Evolutionary conservation across 1,140 invertebrate genomes (phyloP).

Genomic region (Adoxophyes honmai): DNA sequence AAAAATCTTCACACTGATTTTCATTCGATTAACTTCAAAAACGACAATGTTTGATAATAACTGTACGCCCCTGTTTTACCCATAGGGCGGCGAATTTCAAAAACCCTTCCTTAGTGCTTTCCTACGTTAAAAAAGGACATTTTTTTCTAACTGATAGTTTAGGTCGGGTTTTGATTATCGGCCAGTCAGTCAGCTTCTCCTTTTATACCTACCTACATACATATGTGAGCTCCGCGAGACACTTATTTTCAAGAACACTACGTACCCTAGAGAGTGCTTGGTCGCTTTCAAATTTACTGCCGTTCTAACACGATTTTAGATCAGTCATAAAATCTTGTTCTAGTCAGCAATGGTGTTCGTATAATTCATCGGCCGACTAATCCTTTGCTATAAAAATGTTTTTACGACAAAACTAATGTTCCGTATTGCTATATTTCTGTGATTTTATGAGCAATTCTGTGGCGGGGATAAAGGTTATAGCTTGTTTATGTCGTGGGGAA

Average conservation of each 20-base stretch:
- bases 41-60: too few relatives aligned
- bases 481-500: not conserved
- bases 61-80: too few relatives aligned
- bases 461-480: not conserved
- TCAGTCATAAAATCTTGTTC: not conserved
- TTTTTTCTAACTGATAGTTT: too few relatives aligned
- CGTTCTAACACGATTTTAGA: not conserved
- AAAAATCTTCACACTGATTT: too few relatives aligned
- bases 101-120: too few relatives aligned
- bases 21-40: too few relatives aligned
- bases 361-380: not conserved
- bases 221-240: not conserved
- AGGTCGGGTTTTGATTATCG: too few relatives aligned
- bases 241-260: not conserved
- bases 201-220: not conserved
- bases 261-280: not conserved
- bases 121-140: too few relatives aligned
- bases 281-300: not conserved
- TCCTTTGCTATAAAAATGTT: not conserved
- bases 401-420: conserved; percentile 11
- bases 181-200: too few relatives aligned
- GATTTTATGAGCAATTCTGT: not conserved
- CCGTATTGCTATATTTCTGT: not conserved
- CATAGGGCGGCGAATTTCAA: too few relatives aligned
- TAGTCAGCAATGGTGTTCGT: not conserved